Conservation (phyloP, 2,797 vertebrate genomes). For the Schizothorax lantsangensis region DNA sequence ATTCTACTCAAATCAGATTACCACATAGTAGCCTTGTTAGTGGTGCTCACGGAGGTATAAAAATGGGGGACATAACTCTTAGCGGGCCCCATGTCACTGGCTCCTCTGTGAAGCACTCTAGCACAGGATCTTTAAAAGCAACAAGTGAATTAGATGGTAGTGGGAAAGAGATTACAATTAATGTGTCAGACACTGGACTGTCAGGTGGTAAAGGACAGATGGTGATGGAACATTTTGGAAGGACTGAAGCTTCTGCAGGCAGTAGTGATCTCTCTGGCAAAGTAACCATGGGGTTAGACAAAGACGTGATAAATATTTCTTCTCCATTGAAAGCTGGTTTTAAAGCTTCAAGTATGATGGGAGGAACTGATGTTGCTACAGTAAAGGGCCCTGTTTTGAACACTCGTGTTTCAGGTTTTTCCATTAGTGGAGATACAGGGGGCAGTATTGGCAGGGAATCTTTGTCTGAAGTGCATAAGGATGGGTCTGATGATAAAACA, state of each 20-base stretch:
- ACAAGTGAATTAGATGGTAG: conserved; percentile 68
- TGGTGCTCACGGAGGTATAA: conserved; percentile 68
- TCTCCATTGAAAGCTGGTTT: conserved; percentile 65
- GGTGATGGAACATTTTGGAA: conserved; percentile 65
- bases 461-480: neutral
- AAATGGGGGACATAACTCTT: conserved; percentile 66
- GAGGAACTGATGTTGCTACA: conserved; percentile 53
- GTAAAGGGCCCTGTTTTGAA: conserved; percentile 53
- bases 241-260: conserved; percentile 65
- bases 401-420: conserved; percentile 63
- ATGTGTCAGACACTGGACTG: conserved; percentile 70
- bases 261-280: conserved; percentile 58
- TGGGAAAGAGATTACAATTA: conserved; percentile 68
- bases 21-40: conserved; percentile 72
- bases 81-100: conserved; percentile 68
- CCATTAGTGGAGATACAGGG: conserved; percentile 56
- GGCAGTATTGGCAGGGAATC: conserved; percentile 29
- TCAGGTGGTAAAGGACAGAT: conserved; percentile 61
- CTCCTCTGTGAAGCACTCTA: conserved; percentile 70
- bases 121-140: conserved; percentile 65
- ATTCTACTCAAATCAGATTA: conserved; percentile 75
- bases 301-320: conserved; percentile 49
- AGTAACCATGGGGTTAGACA: conserved; percentile 59
- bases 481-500: conserved; percentile 45
- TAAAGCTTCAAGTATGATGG: conserved; percentile 59